A percentile compares a stretch with the other conserved stretches of the same genome.
phyloP scores from a whole-genome alignment of 1,140 invertebrate species.

The Eubasilissa regina region DNA sequence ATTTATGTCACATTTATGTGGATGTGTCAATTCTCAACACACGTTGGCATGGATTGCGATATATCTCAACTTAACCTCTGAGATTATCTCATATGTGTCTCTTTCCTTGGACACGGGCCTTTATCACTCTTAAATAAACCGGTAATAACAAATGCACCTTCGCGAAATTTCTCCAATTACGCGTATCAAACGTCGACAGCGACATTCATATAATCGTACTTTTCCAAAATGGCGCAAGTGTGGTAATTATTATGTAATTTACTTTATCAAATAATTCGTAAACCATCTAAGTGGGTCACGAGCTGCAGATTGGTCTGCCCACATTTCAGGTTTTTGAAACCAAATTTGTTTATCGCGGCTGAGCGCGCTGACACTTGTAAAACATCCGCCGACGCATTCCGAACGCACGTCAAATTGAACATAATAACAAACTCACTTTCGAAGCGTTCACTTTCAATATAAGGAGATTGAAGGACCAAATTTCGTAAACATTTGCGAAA shows the following conservation, averaged over 20 bases:
- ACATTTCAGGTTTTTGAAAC: constrained; percentile 11
- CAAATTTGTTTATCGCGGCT: neutral
- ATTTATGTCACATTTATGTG: no score
- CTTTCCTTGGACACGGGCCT: no score
- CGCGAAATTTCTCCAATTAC: no score
- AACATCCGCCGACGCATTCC: neutral
- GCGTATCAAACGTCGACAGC: no score
- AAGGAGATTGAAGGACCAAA: neutral
- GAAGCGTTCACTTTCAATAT: constrained; percentile 2
- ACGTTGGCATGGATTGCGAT: no score
- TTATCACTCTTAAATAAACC: no score
- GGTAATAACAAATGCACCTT: no score
- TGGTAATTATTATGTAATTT: constrained; percentile 36
- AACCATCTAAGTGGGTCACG: constrained; percentile 18
- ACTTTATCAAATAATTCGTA: constrained; percentile 17
- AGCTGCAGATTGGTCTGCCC: constrained; percentile 9
- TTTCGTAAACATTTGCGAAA: neutral
- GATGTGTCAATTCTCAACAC: no score
- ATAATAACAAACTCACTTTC: neutral
- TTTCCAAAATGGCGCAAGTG: constrained; percentile 6
- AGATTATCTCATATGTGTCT: no score
- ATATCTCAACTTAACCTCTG: no score
- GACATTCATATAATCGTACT: neutral
- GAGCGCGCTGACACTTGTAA: neutral
- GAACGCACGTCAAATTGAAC: neutral